phyloP scores from a whole-genome alignment of 2,797 vertebrate genomes.

The Philypnodon macrostomus region DNA sequence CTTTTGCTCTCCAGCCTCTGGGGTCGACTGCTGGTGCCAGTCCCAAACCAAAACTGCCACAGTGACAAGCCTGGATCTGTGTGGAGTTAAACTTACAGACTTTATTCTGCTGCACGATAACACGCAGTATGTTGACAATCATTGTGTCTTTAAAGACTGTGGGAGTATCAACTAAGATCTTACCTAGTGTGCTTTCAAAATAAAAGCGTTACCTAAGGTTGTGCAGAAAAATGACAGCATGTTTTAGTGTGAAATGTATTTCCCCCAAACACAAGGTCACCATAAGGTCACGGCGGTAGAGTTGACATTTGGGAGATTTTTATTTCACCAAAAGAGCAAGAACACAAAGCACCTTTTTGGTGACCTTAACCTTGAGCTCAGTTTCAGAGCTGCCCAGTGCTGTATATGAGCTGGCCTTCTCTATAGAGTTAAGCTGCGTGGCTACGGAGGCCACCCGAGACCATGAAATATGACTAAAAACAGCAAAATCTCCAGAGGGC shows the following conservation, averaged over 20 bases:
- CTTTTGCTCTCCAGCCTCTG: too few relatives aligned
- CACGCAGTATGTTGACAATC: too few relatives aligned
- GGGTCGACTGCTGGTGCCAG: too few relatives aligned
- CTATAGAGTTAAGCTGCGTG: constrained; percentile 18
- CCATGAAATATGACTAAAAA: constrained; percentile 32
- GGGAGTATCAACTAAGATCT: too few relatives aligned
- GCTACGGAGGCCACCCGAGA: constrained; percentile 35
- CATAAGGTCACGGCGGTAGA: constrained; percentile 12
- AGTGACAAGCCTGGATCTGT: too few relatives aligned
- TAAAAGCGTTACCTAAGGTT: neutral
- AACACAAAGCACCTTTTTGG: constrained; percentile 15
- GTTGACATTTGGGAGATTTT: constrained; percentile 30
- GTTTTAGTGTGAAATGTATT: neutral
- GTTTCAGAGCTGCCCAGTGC: constrained; percentile 17
- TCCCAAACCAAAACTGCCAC: too few relatives aligned
- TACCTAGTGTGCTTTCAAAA: too few relatives aligned
- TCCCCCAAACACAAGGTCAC: constrained; percentile 13
- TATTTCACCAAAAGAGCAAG: constrained; percentile 17
- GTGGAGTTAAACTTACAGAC: too few relatives aligned
- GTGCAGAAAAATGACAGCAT: neutral
- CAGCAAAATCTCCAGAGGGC: constrained; percentile 19
- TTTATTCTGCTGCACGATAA: too few relatives aligned
- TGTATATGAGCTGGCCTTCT: constrained; percentile 1
- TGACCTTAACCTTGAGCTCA: constrained; percentile 38
- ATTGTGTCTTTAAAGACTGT: too few relatives aligned